Percentiles rank a stretch among this genome's conserved stretches.
Evolutionary conservation across 2,113 vertebrate species (phyloP).

Genomic region (Pandion haliaetus): DNA sequence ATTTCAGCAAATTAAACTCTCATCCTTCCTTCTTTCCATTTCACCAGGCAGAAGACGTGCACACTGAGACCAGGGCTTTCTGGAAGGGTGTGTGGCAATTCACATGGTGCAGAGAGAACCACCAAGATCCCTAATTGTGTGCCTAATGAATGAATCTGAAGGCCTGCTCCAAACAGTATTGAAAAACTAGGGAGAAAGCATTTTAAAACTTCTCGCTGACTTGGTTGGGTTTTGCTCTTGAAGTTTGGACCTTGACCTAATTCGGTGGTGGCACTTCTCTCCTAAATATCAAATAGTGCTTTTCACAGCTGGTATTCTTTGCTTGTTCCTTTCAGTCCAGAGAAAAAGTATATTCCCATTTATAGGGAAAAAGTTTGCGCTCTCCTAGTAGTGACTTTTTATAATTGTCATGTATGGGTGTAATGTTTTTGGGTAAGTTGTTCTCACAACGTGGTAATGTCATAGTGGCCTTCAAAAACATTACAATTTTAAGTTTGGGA

Average conservation of each 20-base stretch:
- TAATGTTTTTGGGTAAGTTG: not conserved
- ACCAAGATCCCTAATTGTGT: not conserved
- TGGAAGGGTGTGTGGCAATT: not conserved
- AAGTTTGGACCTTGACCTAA: not conserved
- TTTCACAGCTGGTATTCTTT: not conserved
- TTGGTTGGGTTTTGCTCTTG: not conserved
- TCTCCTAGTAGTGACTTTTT: not conserved
- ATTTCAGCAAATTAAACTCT: not conserved
- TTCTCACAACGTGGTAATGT: not conserved
- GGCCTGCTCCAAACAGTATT: not conserved
- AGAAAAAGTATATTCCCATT: not conserved
- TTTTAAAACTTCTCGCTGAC: not conserved
- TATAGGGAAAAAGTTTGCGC: not conserved
- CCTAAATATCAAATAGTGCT: not conserved
- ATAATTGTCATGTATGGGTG: not conserved
- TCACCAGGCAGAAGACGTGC: not conserved
- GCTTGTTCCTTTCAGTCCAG: not conserved
- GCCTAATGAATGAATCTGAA: not conserved
- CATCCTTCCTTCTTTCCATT: not conserved
- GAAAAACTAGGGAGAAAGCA: not conserved
- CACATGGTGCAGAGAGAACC: not conserved
- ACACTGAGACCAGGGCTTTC: not conserved
- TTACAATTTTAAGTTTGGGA: not conserved
- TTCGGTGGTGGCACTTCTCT: not conserved
- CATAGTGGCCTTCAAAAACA: not conserved